Conservation (phyloP, 2,797 vertebrate species). For the Chelon auratus region DNA sequence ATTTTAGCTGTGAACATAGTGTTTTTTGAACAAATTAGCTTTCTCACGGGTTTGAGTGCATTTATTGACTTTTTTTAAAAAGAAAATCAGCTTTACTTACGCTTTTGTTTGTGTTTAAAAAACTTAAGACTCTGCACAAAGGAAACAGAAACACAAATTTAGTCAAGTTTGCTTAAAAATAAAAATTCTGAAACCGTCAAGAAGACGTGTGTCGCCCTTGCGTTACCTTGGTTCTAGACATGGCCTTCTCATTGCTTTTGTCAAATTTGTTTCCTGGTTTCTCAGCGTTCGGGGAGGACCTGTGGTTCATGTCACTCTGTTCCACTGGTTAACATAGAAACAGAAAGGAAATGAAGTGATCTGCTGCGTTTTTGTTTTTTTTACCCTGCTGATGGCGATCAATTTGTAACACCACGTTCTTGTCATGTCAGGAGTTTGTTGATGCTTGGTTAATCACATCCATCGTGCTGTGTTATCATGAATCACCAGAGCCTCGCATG, state of each 20-base stretch:
- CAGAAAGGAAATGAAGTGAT: slow-evolving; percentile 1
- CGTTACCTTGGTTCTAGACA: slow-evolving; percentile 77
- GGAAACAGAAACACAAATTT: slow-evolving; percentile 3
- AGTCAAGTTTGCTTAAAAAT: background rate
- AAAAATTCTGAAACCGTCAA: background rate
- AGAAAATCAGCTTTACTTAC: slow-evolving; percentile 69
- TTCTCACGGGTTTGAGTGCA: background rate
- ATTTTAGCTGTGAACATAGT: slow-evolving; percentile 67
- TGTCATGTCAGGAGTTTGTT: background rate
- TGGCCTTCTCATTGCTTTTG: slow-evolving; percentile 63
- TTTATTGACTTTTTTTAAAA: background rate
- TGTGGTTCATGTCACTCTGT: slow-evolving; percentile 25
- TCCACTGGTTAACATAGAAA: slow-evolving; percentile 37
- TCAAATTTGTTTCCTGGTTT: slow-evolving; percentile 52
- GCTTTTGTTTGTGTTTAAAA: slow-evolving; percentile 74
- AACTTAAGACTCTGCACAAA: slow-evolving; percentile 80
- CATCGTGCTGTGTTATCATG: too few species aligned
- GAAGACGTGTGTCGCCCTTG: fast-evolving
- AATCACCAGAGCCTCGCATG: too few species aligned
- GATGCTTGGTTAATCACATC: background rate
- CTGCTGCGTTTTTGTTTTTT: background rate
- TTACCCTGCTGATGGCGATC: background rate
- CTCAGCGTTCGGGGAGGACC: slow-evolving; percentile 13
- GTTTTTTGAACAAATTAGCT: slow-evolving; percentile 14
- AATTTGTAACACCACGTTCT: background rate